A percentile compares a stretch with the other conserved stretches of the same genome.
Evolutionary conservation across 2,797 vertebrate species (phyloP).

Genomic region (Coluber constrictor): DNA sequence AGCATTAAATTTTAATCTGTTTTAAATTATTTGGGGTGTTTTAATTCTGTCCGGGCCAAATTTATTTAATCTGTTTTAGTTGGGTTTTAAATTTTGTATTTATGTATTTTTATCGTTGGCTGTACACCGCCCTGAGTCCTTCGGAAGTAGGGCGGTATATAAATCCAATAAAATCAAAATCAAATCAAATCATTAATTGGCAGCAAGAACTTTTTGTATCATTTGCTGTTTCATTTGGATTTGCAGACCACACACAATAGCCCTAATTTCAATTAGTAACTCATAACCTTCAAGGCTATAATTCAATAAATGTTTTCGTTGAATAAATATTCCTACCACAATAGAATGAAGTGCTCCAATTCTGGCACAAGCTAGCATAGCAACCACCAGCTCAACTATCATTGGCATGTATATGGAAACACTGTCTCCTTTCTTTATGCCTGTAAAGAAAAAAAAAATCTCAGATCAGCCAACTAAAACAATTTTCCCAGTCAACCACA

Average conservation of each 20-base stretch:
- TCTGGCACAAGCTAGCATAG: conserved; percentile 93
- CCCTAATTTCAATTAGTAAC: background rate
- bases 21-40: no score
- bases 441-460: conserved; percentile 64
- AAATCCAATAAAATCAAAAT: no score
- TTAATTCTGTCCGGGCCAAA: no score
- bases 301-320: background rate
- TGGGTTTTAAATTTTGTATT: no score
- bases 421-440: conserved; percentile 89
- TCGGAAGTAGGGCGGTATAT: no score
- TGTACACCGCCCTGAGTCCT: no score
- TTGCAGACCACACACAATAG: background rate
- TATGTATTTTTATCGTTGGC: no score
- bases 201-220: background rate
- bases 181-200: background rate
- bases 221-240: background rate
- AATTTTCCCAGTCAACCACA: background rate
- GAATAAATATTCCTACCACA: conserved; percentile 75
- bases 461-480: background rate
- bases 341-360: conserved; percentile 93
- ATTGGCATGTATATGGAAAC: conserved; percentile 98
- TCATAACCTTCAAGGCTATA: background rate
- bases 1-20: no score
- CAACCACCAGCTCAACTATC: conserved; percentile 92
- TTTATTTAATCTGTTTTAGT: no score